phyloP scores from a whole-genome alignment of 2,888 invertebrate species.

The Ophioninae sp. region DNA sequence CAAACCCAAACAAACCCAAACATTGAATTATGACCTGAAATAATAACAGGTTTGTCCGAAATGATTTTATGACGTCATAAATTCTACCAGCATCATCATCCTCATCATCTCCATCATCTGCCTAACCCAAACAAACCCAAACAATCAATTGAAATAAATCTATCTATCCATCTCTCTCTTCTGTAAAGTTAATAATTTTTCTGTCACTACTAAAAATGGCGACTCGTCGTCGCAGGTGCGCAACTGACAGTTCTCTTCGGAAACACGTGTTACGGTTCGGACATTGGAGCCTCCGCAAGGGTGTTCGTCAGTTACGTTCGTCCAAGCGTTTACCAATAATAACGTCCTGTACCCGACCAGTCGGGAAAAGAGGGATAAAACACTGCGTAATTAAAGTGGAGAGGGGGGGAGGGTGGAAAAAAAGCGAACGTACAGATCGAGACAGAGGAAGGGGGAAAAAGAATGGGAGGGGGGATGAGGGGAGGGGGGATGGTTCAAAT shows the following conservation, averaged over 20 bases:
- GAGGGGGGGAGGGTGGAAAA: slow-evolving; percentile 26
- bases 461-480: slow-evolving; percentile 14
- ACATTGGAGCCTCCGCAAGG: slow-evolving; percentile 51
- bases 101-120: no score
- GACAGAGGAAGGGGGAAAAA: neutral
- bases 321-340: slow-evolving; percentile 60
- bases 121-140: no score
- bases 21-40: no score
- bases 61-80: no score
- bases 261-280: slow-evolving; percentile 52
- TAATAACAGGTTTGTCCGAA: no score
- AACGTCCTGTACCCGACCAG: slow-evolving; percentile 47
- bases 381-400: neutral
- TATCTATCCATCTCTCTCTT: neutral
- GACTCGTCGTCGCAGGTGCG: neutral
- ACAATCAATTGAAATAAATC: no score
- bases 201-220: neutral
- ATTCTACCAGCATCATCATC: no score
- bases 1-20: no score
- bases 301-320: slow-evolving; percentile 53
- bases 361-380: slow-evolving; percentile 24
- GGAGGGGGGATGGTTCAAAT: slow-evolving; percentile 26
- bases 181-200: neutral
- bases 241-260: slow-evolving; percentile 8
- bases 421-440: neutral